Percentiles rank a stretch among this genome's conserved stretches.
These are phyloP conservation scores for Lithophane leautieri DNA, from an alignment of 2,888 invertebrate genomes.

Conservation along the genomic window DNA sequence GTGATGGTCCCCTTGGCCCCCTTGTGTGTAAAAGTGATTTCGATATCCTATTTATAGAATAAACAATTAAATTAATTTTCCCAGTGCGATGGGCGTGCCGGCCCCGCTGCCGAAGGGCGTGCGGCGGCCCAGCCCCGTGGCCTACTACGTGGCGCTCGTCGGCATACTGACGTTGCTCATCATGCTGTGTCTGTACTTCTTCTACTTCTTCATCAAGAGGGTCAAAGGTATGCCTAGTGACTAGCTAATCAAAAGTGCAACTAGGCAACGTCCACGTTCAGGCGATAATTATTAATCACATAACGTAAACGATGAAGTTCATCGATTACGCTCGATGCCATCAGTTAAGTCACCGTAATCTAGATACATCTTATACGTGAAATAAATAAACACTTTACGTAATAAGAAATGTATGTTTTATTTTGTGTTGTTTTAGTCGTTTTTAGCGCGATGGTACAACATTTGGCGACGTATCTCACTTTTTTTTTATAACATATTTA, in stretches of 20 bases:
- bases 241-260: neutral
- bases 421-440: too few species aligned
- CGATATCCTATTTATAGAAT: too few species aligned
- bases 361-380: too few species aligned
- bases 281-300: too few species aligned
- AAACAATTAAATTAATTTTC: too few species aligned
- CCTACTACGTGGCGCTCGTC: slow-evolving; percentile 85
- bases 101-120: slow-evolving; percentile 70
- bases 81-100: slow-evolving; percentile 64
- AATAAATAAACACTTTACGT: too few species aligned
- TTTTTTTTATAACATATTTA: too few species aligned
- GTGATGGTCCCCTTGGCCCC: slow-evolving; percentile 58
- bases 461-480: too few species aligned
- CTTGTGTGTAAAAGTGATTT: too few species aligned
- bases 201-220: slow-evolving; percentile 82
- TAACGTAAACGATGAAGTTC: neutral
- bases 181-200: slow-evolving; percentile 83
- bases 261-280: neutral
- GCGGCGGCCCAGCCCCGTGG: slow-evolving; percentile 78
- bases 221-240: slow-evolving; percentile 76
- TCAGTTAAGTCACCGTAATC: neutral
- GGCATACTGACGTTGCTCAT: slow-evolving; percentile 80
- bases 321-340: neutral
- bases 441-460: too few species aligned
- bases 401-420: too few species aligned